Percentiles rank a stretch among this genome's conserved stretches.
phyloP scores from a whole-genome alignment of 2,797 vertebrate genomes.

The Sebastes glaucus region DNA sequence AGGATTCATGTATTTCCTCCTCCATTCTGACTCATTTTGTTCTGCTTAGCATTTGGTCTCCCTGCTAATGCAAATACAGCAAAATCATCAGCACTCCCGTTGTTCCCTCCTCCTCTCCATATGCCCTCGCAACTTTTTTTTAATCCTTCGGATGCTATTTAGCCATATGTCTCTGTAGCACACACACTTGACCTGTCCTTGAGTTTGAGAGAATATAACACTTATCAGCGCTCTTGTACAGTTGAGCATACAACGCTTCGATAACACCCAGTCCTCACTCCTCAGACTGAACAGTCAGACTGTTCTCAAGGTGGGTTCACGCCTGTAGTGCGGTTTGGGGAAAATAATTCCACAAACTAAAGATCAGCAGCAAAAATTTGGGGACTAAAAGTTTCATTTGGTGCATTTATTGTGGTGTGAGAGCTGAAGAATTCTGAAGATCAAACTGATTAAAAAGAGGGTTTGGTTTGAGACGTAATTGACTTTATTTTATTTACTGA shows the following conservation, averaged over 20 bases:
- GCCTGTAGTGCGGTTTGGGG: not conserved
- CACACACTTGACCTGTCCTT: slow-evolving; percentile 8
- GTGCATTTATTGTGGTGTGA: not conserved
- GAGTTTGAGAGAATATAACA: slow-evolving; percentile 7
- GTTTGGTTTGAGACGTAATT: not conserved
- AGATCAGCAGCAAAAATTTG: not conserved
- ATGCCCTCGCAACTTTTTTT: not conserved
- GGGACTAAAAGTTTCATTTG: not conserved
- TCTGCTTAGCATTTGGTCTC: not conserved
- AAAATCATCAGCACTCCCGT: not conserved
- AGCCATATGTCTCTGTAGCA: not conserved
- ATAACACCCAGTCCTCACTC: slow-evolving; percentile 7
- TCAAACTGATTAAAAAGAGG: not conserved
- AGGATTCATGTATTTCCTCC: not conserved
- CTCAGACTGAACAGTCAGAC: not conserved
- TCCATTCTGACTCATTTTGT: not conserved
- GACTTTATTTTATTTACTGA: not conserved
- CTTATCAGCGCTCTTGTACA: slow-evolving; percentile 29
- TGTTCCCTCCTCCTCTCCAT: not conserved
- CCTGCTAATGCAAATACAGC: not conserved
- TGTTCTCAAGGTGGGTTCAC: slow-evolving; percentile 12
- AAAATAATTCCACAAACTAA: not conserved
- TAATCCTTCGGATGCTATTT: not conserved
- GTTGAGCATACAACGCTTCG: slow-evolving; percentile 5
- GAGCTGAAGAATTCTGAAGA: not conserved